Conservation (phyloP, 2,113 vertebrate species). For the Hemichromis elongatus region DNA sequence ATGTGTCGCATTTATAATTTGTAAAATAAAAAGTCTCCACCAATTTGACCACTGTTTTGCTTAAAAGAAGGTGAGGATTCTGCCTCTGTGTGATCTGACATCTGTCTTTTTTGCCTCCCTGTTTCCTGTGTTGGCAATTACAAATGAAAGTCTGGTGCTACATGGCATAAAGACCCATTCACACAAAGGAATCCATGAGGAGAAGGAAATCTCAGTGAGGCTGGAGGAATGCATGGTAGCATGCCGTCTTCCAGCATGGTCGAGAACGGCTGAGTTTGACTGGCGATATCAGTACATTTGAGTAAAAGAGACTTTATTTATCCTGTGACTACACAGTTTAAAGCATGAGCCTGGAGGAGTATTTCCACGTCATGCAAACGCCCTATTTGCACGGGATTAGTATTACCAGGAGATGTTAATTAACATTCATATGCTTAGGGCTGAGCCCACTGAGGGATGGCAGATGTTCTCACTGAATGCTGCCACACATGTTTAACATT, state of each 20-base stretch:
- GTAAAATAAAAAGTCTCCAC: not conserved
- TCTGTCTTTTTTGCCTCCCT: not conserved
- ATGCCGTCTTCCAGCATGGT: not conserved
- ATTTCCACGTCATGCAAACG: not conserved
- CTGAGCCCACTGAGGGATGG: not conserved
- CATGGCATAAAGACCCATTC: not conserved
- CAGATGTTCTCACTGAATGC: not conserved
- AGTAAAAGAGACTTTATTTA: not conserved
- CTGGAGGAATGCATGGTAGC: not conserved
- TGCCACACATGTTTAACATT: not conserved
- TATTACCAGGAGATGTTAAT: not conserved
- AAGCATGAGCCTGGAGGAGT: not conserved
- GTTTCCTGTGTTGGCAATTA: not conserved
- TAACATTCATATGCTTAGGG: not conserved
- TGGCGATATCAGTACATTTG: not conserved
- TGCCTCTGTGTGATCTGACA: not conserved
- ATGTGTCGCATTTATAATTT: not conserved
- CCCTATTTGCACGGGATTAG: not conserved
- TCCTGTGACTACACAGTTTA: not conserved
- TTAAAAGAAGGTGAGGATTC: rapidly evolving
- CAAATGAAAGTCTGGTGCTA: not conserved
- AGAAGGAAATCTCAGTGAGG: not conserved
- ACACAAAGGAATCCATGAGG: no score
- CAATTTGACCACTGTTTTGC: rapidly evolving
- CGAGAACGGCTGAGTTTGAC: rapidly evolving